Percentiles rank a stretch among this genome's conserved stretches.
Evolutionary conservation across 2,113 vertebrate species (phyloP).

Genomic region (Ellobius talpinus): DNA sequence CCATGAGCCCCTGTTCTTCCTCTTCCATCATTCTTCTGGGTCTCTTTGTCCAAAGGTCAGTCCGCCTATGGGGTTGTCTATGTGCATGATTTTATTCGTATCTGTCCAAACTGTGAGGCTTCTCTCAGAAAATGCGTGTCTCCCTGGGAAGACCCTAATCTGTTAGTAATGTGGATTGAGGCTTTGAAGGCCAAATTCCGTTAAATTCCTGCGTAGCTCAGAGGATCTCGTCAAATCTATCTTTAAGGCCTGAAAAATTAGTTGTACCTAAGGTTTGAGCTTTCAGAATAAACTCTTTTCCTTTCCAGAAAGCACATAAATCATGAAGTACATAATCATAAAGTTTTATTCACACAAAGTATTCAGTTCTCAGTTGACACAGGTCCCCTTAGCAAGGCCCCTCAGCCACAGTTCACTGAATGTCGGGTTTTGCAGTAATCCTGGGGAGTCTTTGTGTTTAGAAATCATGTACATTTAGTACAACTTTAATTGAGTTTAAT

Average conservation of each 20-base stretch:
- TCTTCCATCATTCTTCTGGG: neutral
- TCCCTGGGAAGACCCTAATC: neutral
- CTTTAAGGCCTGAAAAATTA: conserved; percentile 47
- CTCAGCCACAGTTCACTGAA: conserved; percentile 36
- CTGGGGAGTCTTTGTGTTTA: conserved; percentile 59
- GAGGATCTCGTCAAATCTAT: neutral
- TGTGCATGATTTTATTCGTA: neutral
- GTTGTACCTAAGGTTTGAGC: conserved; percentile 2
- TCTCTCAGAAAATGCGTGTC: neutral
- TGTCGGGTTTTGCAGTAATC: conserved; percentile 23
- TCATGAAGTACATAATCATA: neutral
- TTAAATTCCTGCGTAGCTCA: conserved; percentile 9
- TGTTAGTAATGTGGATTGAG: neutral
- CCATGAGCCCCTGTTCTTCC: neutral
- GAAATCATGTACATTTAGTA: conserved; percentile 54
- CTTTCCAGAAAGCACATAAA: conserved; percentile 24
- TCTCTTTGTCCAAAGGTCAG: conserved; percentile 23
- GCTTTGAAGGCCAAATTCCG: conserved; percentile 6
- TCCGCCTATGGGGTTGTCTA: neutral
- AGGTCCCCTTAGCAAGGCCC: conserved; percentile 6
- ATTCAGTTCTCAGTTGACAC: neutral
- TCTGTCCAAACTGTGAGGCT: neutral
- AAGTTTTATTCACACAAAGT: conserved; percentile 39
- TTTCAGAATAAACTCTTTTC: conserved; percentile 63
- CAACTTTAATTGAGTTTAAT: conserved; percentile 59